Evolutionary conservation across 2,888 invertebrate genomes (phyloP).

Genomic region (Rotaria magnacalcarata): DNA sequence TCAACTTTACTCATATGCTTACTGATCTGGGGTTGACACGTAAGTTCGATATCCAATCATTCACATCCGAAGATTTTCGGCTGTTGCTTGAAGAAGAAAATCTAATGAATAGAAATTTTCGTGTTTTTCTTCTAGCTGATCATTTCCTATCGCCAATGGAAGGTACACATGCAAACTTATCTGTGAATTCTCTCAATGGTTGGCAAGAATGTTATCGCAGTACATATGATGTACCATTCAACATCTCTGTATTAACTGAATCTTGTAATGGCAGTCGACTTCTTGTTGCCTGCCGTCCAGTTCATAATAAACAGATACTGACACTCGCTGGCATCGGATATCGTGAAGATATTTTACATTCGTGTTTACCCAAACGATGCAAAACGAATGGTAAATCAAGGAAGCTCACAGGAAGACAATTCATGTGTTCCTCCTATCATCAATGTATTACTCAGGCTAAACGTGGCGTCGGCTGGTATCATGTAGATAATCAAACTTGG

Average conservation of each 20-base stretch:
- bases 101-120: too few relatives aligned
- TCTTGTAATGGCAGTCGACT: slow-evolving; percentile 4
- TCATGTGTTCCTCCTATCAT: neutral
- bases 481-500: neutral
- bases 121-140: neutral
- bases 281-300: neutral
- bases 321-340: neutral
- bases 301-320: neutral
- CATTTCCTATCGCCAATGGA: neutral
- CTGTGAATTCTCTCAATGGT: neutral
- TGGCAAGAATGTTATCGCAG: slow-evolving; percentile 13
- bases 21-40: neutral
- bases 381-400: neutral
- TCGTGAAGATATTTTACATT: slow-evolving; percentile 11
- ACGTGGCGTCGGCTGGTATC: neutral
- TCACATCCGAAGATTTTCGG: too few relatives aligned
- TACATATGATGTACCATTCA: neutral
- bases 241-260: neutral
- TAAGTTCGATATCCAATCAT: neutral
- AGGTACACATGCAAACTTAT: neutral
- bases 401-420: neutral
- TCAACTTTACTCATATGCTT: slow-evolving; percentile 1
- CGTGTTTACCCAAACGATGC: neutral
- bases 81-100: too few relatives aligned
- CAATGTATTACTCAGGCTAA: neutral